These are phyloP conservation scores for Crossocerus cetratus DNA, from an alignment of 2,888 invertebrate species.

Conservation along the genomic window DNA sequence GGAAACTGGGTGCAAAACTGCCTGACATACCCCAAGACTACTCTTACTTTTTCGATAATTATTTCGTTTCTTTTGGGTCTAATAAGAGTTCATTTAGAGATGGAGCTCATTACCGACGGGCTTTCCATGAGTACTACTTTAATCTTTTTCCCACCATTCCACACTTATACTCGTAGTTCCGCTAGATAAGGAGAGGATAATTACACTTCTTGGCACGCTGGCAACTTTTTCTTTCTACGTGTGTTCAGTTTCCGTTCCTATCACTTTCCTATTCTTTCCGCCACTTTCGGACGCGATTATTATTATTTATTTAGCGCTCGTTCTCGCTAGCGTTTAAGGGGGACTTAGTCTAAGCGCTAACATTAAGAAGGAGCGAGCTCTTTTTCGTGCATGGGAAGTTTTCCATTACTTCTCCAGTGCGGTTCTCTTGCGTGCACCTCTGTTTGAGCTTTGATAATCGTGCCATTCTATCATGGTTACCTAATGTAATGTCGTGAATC, in stretches of 20 bases:
- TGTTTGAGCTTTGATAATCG: constrained; percentile 48
- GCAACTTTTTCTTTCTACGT: constrained; percentile 10
- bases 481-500: constrained; percentile 37
- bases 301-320: constrained; percentile 59
- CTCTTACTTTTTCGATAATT: constrained; percentile 4
- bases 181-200: not conserved
- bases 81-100: not conserved
- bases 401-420: not conserved
- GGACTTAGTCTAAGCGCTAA: constrained; percentile 1
- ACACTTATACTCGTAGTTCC: constrained; percentile 9
- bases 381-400: not conserved
- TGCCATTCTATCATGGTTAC: constrained; percentile 52
- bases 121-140: not conserved
- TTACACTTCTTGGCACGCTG: constrained; percentile 22
- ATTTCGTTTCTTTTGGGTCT: constrained; percentile 1
- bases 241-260: constrained; percentile 49
- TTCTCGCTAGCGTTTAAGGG: constrained; percentile 42
- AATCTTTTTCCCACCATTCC: not conserved
- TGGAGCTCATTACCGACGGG: too few species aligned
- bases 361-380: not conserved
- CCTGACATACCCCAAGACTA: not conserved
- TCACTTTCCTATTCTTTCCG: constrained; percentile 12
- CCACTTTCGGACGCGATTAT: constrained; percentile 38
- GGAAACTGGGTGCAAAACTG: constrained; percentile 1
- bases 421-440: constrained; percentile 19